Evolutionary conservation across 2,113 vertebrate species (phyloP).

Genomic region (Burhinus oedicnemus): DNA sequence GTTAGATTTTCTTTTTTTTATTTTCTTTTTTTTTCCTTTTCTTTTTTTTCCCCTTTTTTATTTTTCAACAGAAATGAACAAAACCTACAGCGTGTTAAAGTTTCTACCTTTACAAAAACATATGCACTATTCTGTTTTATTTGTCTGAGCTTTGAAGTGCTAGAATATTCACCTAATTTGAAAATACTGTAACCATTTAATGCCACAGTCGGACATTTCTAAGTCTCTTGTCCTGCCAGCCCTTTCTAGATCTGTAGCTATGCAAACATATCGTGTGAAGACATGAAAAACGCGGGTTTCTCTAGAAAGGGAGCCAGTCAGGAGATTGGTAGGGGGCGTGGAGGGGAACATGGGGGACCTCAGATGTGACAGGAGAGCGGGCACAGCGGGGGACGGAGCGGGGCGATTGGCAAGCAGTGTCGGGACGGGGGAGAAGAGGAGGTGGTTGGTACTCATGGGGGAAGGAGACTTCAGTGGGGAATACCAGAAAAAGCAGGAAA

Average conservation of each 20-base stretch:
- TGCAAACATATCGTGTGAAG: accelerated
- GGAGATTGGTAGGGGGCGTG: accelerated
- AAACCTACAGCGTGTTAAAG: neutral
- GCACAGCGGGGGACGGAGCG: neutral
- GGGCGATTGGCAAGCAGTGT: too few species aligned
- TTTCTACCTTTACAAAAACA: neutral
- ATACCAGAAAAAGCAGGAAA: neutral
- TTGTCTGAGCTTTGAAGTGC: neutral
- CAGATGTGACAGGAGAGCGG: neutral
- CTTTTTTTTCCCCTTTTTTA: too few species aligned
- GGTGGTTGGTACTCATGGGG: neutral
- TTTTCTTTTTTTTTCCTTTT: accelerated
- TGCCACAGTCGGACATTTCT: neutral
- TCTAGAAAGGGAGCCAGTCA: neutral
- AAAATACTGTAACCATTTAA: neutral
- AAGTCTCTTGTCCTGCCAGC: neutral
- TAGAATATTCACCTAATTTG: too few species aligned
- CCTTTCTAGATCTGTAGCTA: neutral
- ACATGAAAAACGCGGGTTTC: accelerated
- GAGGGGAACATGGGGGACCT: accelerated
- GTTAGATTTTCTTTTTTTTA: neutral
- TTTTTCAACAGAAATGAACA: neutral
- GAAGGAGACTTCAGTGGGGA: too few species aligned
- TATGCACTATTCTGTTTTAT: accelerated
- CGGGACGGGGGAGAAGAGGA: accelerated